Evolutionary conservation across 2,797 vertebrate species (phyloP).

Genomic region (Neosilurus hyrtlii): DNA sequence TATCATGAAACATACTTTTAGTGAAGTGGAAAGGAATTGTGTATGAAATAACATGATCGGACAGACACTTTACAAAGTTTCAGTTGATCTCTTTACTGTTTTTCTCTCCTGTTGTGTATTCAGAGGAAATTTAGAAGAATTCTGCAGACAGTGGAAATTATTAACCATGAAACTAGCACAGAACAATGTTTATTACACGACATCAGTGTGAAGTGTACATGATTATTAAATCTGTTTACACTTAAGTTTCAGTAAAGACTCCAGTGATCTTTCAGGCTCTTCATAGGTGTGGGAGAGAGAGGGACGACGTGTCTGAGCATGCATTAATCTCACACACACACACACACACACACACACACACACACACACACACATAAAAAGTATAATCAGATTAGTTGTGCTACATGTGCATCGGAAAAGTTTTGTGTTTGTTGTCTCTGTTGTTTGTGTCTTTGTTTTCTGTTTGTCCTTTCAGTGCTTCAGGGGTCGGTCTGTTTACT

Average conservation of each 20-base stretch:
- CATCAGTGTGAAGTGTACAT: neutral
- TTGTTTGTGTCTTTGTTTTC: neutral
- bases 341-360: conserved; percentile 20
- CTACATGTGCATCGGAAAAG: neutral
- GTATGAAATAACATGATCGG: neutral
- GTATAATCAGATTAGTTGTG: conserved; percentile 1
- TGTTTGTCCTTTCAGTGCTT: neutral
- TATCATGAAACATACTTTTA: neutral
- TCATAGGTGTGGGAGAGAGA: neutral
- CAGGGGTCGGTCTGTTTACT: neutral
- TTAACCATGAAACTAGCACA: neutral
- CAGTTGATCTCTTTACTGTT: neutral
- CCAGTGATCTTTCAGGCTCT: conserved; percentile 20
- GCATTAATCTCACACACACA: conserved; percentile 4
- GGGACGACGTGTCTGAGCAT: conserved; percentile 22
- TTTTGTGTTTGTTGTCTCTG: neutral
- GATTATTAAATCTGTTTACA: neutral
- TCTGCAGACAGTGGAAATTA: neutral
- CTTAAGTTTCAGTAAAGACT: neutral
- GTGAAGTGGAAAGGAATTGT: neutral
- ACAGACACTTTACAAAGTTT: neutral
- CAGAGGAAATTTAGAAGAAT: neutral
- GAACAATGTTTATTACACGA: neutral
- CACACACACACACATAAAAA: neutral
- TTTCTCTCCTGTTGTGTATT: neutral